phyloP scores from a whole-genome alignment of 37 sponge, comb jelly and placozoan genomes.

The Aplysina aerophoba region DNA sequence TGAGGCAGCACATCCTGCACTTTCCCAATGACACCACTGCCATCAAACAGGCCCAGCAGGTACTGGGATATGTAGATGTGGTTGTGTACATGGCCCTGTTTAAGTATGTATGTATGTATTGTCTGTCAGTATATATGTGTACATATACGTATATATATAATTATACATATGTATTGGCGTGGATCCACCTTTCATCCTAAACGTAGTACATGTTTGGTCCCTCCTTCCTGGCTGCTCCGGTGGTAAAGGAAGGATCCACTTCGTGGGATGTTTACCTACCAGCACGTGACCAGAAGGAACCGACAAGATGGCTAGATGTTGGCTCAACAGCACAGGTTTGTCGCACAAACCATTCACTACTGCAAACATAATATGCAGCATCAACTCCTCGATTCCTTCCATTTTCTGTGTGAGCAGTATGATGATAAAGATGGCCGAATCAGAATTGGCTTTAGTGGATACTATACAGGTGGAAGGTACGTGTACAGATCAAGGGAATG shows the following conservation, averaged over 20 bases:
- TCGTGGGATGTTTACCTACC: conserved; percentile 57
- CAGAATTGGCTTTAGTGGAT: conserved; percentile 58
- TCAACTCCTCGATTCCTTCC: not conserved
- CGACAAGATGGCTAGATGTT: conserved; percentile 51
- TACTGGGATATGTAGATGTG: not conserved
- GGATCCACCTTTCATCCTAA: not conserved
- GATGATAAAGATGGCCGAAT: conserved; percentile 58
- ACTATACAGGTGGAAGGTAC: conserved; percentile 45
- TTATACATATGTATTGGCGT: no score
- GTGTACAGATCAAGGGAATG: not conserved
- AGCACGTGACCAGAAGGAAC: not conserved
- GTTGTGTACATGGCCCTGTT: no score
- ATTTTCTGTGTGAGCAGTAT: conserved; percentile 27
- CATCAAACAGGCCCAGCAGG: conserved; percentile 54
- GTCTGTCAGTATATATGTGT: not conserved
- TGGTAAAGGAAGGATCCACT: conserved; percentile 41
- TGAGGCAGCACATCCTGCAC: conserved; percentile 57
- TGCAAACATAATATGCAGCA: not conserved
- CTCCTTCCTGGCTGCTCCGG: conserved; percentile 55
- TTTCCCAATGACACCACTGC: conserved; percentile 55
- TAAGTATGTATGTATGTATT: no score
- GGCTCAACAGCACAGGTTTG: conserved; percentile 34
- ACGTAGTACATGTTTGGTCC: conserved; percentile 61
- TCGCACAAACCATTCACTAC: not conserved
- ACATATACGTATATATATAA: not conserved